Conservation (phyloP, 2,113 vertebrate genomes). For the Mesitornis unicolor region DNA sequence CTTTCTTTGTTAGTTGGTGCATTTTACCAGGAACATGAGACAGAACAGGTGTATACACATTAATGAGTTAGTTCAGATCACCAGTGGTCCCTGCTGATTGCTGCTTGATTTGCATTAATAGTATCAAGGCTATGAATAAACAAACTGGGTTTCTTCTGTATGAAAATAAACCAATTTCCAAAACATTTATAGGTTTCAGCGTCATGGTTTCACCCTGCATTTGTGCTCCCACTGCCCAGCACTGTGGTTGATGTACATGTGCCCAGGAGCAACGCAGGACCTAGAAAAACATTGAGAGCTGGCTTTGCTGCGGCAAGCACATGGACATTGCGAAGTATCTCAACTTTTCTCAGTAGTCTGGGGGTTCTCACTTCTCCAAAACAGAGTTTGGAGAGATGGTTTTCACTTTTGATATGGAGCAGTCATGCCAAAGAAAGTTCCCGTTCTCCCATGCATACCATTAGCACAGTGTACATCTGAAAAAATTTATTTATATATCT, state of each 20-base stretch:
- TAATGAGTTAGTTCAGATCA: not conserved
- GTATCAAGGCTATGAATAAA: not conserved
- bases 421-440: conserved; percentile 13
- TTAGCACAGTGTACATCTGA: conserved; percentile 62
- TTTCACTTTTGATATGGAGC: not conserved
- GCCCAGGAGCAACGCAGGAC: not conserved
- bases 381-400: not conserved
- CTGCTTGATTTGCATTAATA: not conserved
- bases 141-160: not conserved
- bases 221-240: not conserved
- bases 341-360: not conserved
- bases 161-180: not conserved
- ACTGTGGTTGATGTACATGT: accelerated
- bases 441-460: conserved; percentile 41
- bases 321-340: not conserved
- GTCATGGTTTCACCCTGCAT: accelerated
- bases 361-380: not conserved
- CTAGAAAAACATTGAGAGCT: not conserved
- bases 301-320: not conserved
- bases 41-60: not conserved
- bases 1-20: not conserved
- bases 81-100: not conserved
- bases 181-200: not conserved
- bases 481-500: conserved; percentile 47
- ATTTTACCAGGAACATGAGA: not conserved